Conservation (phyloP, 2,797 vertebrate species). For the Coregonus suidteri region DNA sequence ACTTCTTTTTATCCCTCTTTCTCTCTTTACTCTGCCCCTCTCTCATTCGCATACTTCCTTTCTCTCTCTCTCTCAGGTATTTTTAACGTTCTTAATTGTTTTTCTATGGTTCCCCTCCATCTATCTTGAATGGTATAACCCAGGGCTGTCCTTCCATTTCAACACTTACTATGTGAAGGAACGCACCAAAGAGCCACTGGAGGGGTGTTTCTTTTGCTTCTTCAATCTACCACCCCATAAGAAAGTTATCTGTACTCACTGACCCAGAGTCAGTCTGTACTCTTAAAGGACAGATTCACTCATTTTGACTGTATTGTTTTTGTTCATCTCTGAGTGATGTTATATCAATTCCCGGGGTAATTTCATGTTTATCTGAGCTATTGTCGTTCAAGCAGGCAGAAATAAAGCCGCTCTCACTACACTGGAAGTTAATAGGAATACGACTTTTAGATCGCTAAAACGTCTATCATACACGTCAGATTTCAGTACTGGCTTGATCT, state of each 20-base stretch:
- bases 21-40: conserved; percentile 21
- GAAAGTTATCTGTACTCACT: background rate
- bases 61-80: conserved; percentile 7
- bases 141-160: conserved; percentile 7
- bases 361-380: too few relatives aligned
- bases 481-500: too few relatives aligned
- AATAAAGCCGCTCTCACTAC: too few relatives aligned
- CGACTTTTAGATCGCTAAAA: too few relatives aligned
- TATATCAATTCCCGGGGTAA: too few relatives aligned
- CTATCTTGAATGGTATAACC: background rate
- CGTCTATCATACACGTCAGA: too few relatives aligned
- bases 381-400: too few relatives aligned
- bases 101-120: background rate
- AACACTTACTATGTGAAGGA: conserved; percentile 22
- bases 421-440: too few relatives aligned
- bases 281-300: background rate
- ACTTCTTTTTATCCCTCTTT: conserved; percentile 15
- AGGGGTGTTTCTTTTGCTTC: conserved; percentile 5
- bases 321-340: too few relatives aligned
- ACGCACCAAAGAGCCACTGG: conserved; percentile 59
- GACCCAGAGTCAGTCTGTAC: background rate
- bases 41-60: conserved; percentile 30
- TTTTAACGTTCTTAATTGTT: conserved; percentile 63
- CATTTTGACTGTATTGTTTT: too few relatives aligned
- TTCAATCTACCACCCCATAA: background rate